phyloP scores from a whole-genome alignment of 2,113 vertebrate species.

The Elachura formosa region DNA sequence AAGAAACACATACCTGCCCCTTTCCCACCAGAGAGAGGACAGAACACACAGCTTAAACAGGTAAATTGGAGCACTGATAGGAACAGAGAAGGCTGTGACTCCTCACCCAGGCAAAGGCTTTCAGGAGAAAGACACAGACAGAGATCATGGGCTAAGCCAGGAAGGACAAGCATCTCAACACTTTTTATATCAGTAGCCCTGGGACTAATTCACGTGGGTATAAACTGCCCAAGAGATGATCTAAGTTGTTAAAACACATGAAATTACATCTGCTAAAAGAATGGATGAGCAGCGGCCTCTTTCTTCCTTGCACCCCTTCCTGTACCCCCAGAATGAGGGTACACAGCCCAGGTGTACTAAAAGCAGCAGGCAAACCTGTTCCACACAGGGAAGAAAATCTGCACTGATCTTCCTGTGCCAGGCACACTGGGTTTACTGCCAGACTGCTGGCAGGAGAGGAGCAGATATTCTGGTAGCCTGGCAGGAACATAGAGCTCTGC shows the following conservation, averaged over 20 bases:
- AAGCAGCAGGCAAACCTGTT: background rate
- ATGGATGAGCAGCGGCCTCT: background rate
- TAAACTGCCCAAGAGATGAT: background rate
- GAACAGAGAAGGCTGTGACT: background rate
- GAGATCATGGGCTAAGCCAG: background rate
- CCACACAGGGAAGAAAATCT: background rate
- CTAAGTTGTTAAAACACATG: background rate
- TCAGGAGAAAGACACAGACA: background rate
- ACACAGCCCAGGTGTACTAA: background rate
- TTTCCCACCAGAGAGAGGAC: background rate
- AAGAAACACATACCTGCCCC: background rate
- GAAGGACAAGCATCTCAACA: background rate
- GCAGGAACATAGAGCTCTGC: background rate
- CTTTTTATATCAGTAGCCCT: background rate
- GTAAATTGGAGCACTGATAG: background rate
- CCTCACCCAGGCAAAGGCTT: background rate
- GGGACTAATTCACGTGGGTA: background rate
- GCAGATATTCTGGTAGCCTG: slow-evolving; percentile 11
- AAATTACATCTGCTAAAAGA: background rate
- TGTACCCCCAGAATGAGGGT: background rate
- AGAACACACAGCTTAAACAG: background rate
- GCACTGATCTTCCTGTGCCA: background rate
- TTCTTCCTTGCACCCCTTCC: background rate
- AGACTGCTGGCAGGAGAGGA: background rate
- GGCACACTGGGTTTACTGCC: background rate